A percentile compares a stretch with the other conserved stretches of the same genome.
Evolutionary conservation across 2,888 invertebrate species (phyloP).

Genomic region (Cylindroiulus punctatus): DNA sequence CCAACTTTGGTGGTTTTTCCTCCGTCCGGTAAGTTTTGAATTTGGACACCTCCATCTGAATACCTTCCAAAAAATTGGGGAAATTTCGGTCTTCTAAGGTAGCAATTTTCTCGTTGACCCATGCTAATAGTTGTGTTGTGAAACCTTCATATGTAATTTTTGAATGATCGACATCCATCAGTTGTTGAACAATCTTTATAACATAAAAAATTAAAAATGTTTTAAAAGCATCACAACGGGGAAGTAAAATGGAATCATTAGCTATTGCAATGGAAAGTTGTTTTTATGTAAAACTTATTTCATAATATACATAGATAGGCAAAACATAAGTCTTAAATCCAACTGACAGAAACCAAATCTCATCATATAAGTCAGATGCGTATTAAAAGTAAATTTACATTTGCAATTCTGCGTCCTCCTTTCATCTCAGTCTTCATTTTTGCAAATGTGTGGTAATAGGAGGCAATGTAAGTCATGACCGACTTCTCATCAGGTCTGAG

Average conservation of each 20-base stretch:
- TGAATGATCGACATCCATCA: slow-evolving; percentile 94
- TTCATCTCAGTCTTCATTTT: slow-evolving; percentile 99
- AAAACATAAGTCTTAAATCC: no score
- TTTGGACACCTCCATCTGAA: slow-evolving; percentile 85
- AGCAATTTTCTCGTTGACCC: slow-evolving; percentile 88
- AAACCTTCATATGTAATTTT: slow-evolving; percentile 88
- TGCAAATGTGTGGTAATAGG: slow-evolving; percentile 99
- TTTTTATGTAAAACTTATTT: no score
- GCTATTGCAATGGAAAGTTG: no score
- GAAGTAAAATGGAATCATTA: no score
- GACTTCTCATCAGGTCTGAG: slow-evolving; percentile 94
- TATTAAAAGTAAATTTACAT: slow-evolving; percentile 72
- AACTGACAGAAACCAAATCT: no score
- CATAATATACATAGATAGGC: no score
- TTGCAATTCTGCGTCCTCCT: slow-evolving; percentile 95
- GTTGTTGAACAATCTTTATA: slow-evolving; percentile 88
- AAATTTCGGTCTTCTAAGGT: slow-evolving; percentile 86
- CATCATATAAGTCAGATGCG: not conserved
- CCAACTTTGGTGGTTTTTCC: slow-evolving; percentile 96
- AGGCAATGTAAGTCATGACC: slow-evolving; percentile 79
- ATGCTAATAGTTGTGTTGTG: slow-evolving; percentile 85
- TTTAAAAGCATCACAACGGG: not conserved
- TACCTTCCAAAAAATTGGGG: slow-evolving; percentile 94
- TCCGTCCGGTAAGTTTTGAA: slow-evolving; percentile 91
- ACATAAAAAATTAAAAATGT: slow-evolving; percentile 9